Evolutionary conservation across 2,797 vertebrate species (phyloP).

Genomic region (Coluber constrictor): DNA sequence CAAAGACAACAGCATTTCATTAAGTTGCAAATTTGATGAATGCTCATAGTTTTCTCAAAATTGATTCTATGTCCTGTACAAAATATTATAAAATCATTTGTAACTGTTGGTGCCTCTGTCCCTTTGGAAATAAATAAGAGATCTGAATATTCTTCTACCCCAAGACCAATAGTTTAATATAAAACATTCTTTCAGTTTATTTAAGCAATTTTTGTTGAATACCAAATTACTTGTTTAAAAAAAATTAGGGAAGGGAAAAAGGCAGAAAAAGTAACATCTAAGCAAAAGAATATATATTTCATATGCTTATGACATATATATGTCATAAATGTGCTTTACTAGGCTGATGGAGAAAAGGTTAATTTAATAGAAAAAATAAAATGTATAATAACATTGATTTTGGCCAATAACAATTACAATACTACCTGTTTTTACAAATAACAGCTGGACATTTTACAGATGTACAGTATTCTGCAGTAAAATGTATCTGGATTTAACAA

Average conservation of each 20-base stretch:
- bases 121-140: neutral
- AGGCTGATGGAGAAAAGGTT: conserved; percentile 75
- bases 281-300: conserved; percentile 14
- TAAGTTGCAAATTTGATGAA: neutral
- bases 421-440: conserved; percentile 82
- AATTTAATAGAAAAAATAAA: conserved; percentile 84
- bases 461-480: conserved; percentile 82
- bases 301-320: conserved; percentile 16
- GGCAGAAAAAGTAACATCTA: conserved; percentile 12
- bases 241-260: neutral
- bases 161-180: neutral
- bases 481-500: conserved; percentile 75
- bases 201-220: conserved; percentile 23
- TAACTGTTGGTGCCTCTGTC: neutral
- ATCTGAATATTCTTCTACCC: conserved; percentile 1
- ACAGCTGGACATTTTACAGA: conserved; percentile 82
- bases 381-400: conserved; percentile 80
- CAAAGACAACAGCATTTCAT: neutral
- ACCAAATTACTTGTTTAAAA: neutral
- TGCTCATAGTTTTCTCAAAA: too few relatives aligned
- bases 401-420: conserved; percentile 79
- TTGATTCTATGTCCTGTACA: neutral
- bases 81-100: neutral
- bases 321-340: conserved; percentile 62
- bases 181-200: conserved; percentile 23